Base-by-base conservation (phyloP, 2,797 vertebrate species). In the Pangasius krempfi region DNA sequence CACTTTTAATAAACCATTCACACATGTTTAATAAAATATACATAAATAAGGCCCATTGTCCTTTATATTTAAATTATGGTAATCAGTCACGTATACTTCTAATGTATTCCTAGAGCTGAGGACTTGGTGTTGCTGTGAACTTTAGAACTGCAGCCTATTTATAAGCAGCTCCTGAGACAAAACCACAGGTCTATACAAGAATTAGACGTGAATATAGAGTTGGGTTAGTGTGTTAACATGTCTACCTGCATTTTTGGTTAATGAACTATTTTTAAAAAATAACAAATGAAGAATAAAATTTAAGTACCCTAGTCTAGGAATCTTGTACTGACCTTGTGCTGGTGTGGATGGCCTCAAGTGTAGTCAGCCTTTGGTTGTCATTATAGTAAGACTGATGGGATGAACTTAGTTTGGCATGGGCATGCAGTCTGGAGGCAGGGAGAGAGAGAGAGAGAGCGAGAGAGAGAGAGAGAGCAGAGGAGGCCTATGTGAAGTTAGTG, bases 401-500 rank as follows among this genome's bases (percentile, higher is more conserved):
- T 85, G 44, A 90, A 79, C 68, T 85, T 89, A 89, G 78, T 83
- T 84, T 88, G 84, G 72, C 33, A 78, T 86, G 70, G 20, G 75
- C 91, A 92, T 92, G 91, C 89, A 90, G 78, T 78, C 84, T 89
- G 58, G 60, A 64, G 40, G 70, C 30, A 78, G 70, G 12, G 90
- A 91, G 92, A 89, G 86, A 91, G 66, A 85, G 44, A 47, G 40
- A 44, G 66, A 85, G 89, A 37, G 37, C 1, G 70, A 12, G 90
- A 91, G 92, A 89, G 88, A 91, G 66, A 85, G 44, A 47, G 44
- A 47, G 66, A 85, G 89, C 88, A 92, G 88, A 91, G 79, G 89
- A 87, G 75, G 81, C 86, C 40, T 83, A 50, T 40, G 58, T 87
- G 91, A 33, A 72, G 92, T 93, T 93, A 93, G 92, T 93, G 68